Conservation (phyloP, 2,797 vertebrate genomes). For the Platyrinchus mystaceus region DNA sequence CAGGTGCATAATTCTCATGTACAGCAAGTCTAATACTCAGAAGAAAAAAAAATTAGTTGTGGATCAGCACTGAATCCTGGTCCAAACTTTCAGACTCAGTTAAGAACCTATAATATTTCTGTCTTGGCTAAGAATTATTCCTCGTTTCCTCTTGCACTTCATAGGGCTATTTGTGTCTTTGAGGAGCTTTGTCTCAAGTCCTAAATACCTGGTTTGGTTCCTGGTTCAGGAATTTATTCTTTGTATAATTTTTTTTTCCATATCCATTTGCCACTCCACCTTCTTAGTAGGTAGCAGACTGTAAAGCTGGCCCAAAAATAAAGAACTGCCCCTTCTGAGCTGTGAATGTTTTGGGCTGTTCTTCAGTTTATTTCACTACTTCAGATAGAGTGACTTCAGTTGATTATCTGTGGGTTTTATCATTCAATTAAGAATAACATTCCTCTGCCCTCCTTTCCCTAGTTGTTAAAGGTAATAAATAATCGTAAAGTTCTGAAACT, state of each 20-base stretch:
- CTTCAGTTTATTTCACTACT: background rate
- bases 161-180: background rate
- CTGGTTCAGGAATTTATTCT: background rate
- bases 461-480: background rate
- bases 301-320: background rate
- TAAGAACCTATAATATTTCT: background rate
- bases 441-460: background rate
- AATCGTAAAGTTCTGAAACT: background rate
- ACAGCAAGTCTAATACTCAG: background rate
- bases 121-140: background rate
- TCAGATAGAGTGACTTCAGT: background rate
- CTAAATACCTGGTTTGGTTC: background rate
- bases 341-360: accelerated
- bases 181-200: background rate
- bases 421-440: background rate
- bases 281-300: background rate
- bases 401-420: background rate
- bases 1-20: background rate
- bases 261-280: background rate
- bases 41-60: background rate
- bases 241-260: background rate
- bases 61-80: background rate
- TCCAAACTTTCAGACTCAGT: background rate
- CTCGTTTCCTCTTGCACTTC: background rate
- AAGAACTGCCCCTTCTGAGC: background rate